Evolutionary conservation across 1,140 invertebrate genomes (phyloP), one percentile per base, ranked within the genome.

Genomic region (Trinorchestia longiramus): DNA sequence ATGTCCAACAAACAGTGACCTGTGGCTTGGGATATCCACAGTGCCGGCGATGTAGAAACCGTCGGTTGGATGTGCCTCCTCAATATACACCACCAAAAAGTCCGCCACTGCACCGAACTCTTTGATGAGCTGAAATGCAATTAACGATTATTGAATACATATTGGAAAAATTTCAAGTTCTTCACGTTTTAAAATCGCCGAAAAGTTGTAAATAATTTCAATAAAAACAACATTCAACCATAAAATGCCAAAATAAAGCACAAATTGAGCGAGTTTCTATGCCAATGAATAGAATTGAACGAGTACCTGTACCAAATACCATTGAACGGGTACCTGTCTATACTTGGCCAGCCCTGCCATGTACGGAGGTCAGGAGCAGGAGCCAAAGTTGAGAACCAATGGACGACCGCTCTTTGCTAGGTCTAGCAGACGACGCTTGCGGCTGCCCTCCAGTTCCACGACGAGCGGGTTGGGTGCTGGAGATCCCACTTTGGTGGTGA

Each of bases 341-440:
- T 42, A 90, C 88, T 90, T 90, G 88, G 43, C 43, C 43, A 96
- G 96, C 47, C 62, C 96, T 62, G 91, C 95, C 96, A 96, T 96
- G 95, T 96, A 96, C 95, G 96, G 96, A 44, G 96, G 96, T 96
- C 96, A 96, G 96, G 96, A 95, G 45, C 96, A 96, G 92, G 95
- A 95, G 43, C 96, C 96, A 87, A 96, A 96, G 95, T 96, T 96
- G 92, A 96, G 4, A 40, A 96, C 95, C 87, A 96, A 88, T 0
- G 96, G 96, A 42, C 96, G 96, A 0, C 96, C 96, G 0, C 77
- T 41, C 41, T 41, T 95, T n/a, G 91, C 95, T 11, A 96, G 41
- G 96, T 96, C 96, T 95, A 96, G 43, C 47, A 96, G 44, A 44
- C 95, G 88, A n/a, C 90, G 77, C 87, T 62, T 42, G 0, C 23